Evolutionary conservation across 64 coral and sea anemone genomes (phyloP).

Genomic region (Actinia equina): DNA sequence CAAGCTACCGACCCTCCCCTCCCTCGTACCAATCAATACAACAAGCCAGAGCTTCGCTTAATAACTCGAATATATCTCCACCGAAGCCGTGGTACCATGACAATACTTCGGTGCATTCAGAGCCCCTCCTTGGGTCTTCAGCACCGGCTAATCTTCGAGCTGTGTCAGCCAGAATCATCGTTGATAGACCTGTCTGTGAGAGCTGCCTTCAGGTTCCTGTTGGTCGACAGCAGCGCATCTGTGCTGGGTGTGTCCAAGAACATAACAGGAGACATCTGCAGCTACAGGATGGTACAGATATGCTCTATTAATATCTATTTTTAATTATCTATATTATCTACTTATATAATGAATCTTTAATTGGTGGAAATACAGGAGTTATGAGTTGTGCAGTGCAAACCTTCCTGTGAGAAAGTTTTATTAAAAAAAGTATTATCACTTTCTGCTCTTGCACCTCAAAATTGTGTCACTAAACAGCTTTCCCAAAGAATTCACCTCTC

Average conservation of each 20-base stretch:
- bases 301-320: conserved; percentile 12
- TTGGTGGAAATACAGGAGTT: too few species aligned
- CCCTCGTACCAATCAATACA: conserved; percentile 26
- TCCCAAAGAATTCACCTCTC: too few species aligned
- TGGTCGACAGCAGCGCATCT: conserved; percentile 35
- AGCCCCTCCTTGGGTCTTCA: background rate
- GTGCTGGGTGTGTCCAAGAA: conserved; percentile 46
- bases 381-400: too few species aligned
- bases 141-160: conserved; percentile 10
- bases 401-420: too few species aligned
- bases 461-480: too few species aligned
- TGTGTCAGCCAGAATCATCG: conserved; percentile 30
- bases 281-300: background rate
- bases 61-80: background rate
- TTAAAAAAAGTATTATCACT: too few species aligned
- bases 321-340: background rate
- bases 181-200: conserved; percentile 50
- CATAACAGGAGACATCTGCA: background rate
- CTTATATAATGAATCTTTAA: too few species aligned
- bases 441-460: too few species aligned
- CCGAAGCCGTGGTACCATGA: conserved; percentile 26
- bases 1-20: conserved; percentile 33
- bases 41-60: background rate
- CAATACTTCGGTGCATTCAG: background rate
- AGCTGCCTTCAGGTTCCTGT: conserved; percentile 30